These are phyloP conservation scores for Chiloscyllium plagiosum DNA, from an alignment of 2,113 vertebrate species.

Conservation along the genomic window DNA sequence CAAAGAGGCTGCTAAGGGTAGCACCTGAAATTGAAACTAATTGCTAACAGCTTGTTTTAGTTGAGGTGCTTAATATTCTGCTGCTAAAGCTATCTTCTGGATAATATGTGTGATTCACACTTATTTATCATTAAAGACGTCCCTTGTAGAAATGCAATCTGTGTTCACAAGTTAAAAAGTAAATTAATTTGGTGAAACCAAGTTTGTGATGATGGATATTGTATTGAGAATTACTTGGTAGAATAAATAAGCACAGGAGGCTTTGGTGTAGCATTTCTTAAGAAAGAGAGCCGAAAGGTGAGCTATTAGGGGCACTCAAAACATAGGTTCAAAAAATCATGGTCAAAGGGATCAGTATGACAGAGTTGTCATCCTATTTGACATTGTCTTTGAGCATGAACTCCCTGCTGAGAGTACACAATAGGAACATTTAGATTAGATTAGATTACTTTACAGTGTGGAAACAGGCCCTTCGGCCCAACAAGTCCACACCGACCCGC, in stretches of 20 bases:
- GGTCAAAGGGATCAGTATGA: background rate
- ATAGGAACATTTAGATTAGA: background rate
- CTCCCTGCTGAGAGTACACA: background rate
- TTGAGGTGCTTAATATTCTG: constrained; percentile 18
- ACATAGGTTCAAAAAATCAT: background rate
- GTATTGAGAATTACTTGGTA: background rate
- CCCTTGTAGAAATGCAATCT: background rate
- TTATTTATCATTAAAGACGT: background rate
- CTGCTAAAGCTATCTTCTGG: background rate
- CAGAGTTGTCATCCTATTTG: background rate
- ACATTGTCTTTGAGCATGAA: background rate
- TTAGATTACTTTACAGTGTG: too few species aligned
- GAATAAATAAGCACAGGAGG: background rate
- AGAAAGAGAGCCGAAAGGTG: background rate
- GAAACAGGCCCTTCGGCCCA: too few species aligned
- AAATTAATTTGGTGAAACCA: background rate
- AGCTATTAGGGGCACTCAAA: background rate
- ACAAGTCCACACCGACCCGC: too few species aligned
- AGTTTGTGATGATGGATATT: background rate
- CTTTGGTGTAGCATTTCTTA: background rate
- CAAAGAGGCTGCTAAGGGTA: background rate
- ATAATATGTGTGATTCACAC: background rate
- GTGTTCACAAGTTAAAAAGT: background rate
- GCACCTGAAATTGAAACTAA: background rate
- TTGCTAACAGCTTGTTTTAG: background rate